Evolutionary conservation across 2,888 invertebrate species (phyloP).

Genomic region (Xestia ashworthii): DNA sequence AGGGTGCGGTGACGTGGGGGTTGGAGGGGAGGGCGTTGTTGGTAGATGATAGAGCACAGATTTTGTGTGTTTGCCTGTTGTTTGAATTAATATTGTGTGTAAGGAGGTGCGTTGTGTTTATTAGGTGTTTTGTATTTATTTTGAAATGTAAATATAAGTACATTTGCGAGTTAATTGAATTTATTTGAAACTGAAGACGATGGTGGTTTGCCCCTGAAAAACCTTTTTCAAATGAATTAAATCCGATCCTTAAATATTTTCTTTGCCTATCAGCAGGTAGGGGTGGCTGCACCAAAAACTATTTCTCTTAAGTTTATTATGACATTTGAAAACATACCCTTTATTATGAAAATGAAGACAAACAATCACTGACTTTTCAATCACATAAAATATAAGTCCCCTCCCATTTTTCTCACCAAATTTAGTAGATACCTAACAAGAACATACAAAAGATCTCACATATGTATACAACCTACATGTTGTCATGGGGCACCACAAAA

Average conservation of each 20-base stretch:
- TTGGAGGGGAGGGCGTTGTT: constrained; percentile 69
- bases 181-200: background rate
- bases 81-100: constrained; percentile 54
- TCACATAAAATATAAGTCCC: background rate
- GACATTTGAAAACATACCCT: background rate
- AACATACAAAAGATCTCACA: constrained; percentile 13
- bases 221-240: background rate
- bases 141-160: background rate
- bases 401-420: background rate
- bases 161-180: background rate
- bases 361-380: background rate
- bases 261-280: no score
- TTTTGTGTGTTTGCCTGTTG: constrained; percentile 71
- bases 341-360: background rate
- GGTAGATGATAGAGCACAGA: constrained; percentile 81
- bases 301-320: background rate
- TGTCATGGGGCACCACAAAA: constrained; percentile 48
- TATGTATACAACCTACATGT: constrained; percentile 7
- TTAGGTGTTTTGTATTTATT: constrained; percentile 10
- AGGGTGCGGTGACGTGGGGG: constrained; percentile 45
- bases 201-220: background rate
- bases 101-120: constrained; percentile 9
- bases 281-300: background rate
- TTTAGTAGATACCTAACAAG: background rate
- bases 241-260: background rate